phyloP scores from a whole-genome alignment of 2,113 vertebrate species.

The Tylochromis polylepis region DNA sequence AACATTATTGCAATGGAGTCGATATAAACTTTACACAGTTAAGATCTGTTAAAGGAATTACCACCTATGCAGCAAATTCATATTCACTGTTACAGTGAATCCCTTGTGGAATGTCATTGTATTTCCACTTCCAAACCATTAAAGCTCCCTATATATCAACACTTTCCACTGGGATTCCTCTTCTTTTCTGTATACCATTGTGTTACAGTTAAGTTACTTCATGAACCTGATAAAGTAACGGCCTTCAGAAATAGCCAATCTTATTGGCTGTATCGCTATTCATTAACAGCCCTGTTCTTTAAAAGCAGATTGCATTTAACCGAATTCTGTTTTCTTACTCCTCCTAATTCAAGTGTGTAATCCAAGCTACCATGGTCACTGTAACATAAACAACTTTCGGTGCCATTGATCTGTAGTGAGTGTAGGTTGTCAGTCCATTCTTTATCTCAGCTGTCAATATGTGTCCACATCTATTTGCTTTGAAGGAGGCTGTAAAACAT shows the following conservation, averaged over 20 bases:
- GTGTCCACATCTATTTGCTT: background rate
- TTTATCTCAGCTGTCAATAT: background rate
- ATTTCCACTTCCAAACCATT: background rate
- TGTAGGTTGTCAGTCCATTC: background rate
- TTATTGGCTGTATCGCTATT: background rate
- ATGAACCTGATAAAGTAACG: background rate
- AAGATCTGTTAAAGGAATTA: too few relatives aligned
- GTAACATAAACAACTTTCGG: background rate
- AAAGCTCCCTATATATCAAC: background rate
- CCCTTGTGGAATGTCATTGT: too few relatives aligned
- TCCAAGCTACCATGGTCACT: background rate
- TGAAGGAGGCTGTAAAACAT: background rate
- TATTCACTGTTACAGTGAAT: too few relatives aligned
- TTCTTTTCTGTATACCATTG: background rate
- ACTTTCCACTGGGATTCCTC: background rate
- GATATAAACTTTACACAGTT: too few relatives aligned
- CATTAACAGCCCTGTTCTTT: background rate
- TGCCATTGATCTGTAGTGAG: background rate
- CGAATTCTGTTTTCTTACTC: background rate
- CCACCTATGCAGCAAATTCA: too few relatives aligned
- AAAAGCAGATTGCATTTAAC: background rate
- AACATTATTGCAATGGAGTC: too few relatives aligned
- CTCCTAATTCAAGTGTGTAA: background rate
- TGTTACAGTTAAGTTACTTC: background rate
- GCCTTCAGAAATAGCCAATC: background rate